Percentiles rank a stretch among this genome's conserved stretches.
These are phyloP conservation scores for Microctonus hyperodae DNA, from an alignment of 2,888 invertebrate species.

Conservation along the genomic window DNA sequence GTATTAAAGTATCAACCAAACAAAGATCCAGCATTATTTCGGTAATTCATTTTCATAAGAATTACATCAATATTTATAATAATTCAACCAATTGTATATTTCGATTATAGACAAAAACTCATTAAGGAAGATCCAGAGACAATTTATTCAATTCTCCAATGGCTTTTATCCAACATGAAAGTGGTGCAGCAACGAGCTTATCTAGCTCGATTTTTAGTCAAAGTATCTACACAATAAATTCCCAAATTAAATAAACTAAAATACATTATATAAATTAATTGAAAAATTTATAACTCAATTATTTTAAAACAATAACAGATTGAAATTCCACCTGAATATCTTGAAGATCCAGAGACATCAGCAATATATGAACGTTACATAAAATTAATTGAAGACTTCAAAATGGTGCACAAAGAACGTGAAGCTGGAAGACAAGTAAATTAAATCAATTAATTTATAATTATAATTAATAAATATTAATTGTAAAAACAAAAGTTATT, in stretches of 20 bases:
- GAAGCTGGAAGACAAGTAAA: constrained; percentile 63
- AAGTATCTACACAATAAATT: constrained; percentile 42
- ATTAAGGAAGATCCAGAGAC: constrained; percentile 77
- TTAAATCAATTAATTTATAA: not conserved
- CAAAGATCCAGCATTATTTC: constrained; percentile 59
- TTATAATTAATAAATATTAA: too few species aligned
- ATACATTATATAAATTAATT: not conserved
- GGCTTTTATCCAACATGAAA: constrained; percentile 78
- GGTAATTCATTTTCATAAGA: constrained; percentile 40
- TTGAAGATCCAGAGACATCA: constrained; percentile 76
- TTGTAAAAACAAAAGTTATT: too few species aligned
- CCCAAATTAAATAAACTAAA: not conserved
- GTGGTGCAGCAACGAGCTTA: constrained; percentile 84
- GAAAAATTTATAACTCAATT: not conserved
- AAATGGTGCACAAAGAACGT: constrained; percentile 76
- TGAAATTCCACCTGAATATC: constrained; percentile 77
- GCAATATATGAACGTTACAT: constrained; percentile 77
- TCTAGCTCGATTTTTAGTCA: constrained; percentile 67
- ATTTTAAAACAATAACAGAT: too few species aligned
- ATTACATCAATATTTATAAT: constrained; percentile 7
- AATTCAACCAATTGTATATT: constrained; percentile 8
- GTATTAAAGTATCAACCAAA: constrained; percentile 83
- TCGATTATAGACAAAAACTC: constrained; percentile 68
- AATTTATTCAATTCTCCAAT: constrained; percentile 80
- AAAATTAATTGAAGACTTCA: constrained; percentile 80